Evolutionary conservation across 2,888 invertebrate species (phyloP).

Genomic region (Pammene aurita): DNA sequence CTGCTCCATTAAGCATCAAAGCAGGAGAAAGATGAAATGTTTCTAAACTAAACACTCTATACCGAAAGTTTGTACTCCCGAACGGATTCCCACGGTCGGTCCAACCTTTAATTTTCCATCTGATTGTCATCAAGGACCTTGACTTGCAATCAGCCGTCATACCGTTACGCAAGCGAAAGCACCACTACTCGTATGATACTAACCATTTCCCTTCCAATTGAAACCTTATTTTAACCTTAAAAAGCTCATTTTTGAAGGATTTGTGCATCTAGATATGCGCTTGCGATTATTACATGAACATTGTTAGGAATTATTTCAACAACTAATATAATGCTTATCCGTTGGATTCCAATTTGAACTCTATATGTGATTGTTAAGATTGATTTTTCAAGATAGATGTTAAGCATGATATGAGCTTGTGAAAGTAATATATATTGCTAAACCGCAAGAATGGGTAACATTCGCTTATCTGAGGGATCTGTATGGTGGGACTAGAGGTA

Average conservation of each 20-base stretch:
- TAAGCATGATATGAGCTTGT: constrained; percentile 5
- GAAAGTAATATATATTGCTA: constrained; percentile 29
- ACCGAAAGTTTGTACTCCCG: constrained; percentile 11
- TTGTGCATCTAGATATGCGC: constrained; percentile 1
- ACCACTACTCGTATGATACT: constrained; percentile 5
- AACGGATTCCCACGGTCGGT: constrained; percentile 33
- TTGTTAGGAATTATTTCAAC: background rate
- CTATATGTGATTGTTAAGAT: constrained; percentile 4
- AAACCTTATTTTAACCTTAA: constrained; percentile 2
- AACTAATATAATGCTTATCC: constrained; percentile 7
- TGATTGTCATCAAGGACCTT: constrained; percentile 64
- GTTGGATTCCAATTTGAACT: background rate
- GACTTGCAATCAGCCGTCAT: constrained; percentile 54
- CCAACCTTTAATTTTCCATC: constrained; percentile 41
- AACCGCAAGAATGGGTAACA: constrained; percentile 36
- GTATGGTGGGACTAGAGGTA: constrained; percentile 15
- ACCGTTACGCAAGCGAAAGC: constrained; percentile 56
- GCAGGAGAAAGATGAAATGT: too few relatives aligned
- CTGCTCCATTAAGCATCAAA: too few relatives aligned
- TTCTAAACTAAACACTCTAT: background rate
- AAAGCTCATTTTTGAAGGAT: constrained; percentile 7
- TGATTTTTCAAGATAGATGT: constrained; percentile 6
- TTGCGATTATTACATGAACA: constrained; percentile 20
- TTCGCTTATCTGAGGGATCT: constrained; percentile 37
- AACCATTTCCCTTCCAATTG: background rate